A percentile compares a stretch with the other conserved stretches of the same genome.
Conservation (phyloP, 2,113 vertebrate genomes). For the Panthera tigris region DNA sequence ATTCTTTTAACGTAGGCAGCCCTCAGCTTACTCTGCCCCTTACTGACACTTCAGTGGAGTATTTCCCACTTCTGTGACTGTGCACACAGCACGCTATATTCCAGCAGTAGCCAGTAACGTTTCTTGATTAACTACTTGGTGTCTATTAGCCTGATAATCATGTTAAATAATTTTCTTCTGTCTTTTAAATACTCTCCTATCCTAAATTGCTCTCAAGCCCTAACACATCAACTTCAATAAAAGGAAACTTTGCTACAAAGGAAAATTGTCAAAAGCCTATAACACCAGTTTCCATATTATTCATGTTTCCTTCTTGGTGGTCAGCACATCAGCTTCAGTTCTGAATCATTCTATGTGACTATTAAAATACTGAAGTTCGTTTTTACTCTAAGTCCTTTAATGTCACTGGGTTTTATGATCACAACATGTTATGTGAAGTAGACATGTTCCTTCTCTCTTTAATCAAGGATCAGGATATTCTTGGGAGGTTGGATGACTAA, state of each 20-base stretch:
- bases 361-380: background rate
- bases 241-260: background rate
- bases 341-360: constrained; percentile 23
- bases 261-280: background rate
- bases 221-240: background rate
- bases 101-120: background rate
- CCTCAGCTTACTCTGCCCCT: background rate
- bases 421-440: background rate
- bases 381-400: constrained; percentile 1
- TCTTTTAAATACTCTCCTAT: background rate
- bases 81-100: accelerated
- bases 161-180: background rate
- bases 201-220: background rate
- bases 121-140: background rate
- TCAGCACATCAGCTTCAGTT: background rate
- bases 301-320: constrained; percentile 6
- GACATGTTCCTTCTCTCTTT: constrained; percentile 35
- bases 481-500: constrained; percentile 47
- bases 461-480: constrained; percentile 31
- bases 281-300: background rate
- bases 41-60: background rate
- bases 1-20: background rate
- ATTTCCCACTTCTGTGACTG: background rate
- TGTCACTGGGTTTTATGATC: constrained; percentile 40
- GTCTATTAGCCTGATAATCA: background rate